Base-by-base conservation (phyloP, 1,140 invertebrate species). In the Schlechtendalia chinensis region DNA sequence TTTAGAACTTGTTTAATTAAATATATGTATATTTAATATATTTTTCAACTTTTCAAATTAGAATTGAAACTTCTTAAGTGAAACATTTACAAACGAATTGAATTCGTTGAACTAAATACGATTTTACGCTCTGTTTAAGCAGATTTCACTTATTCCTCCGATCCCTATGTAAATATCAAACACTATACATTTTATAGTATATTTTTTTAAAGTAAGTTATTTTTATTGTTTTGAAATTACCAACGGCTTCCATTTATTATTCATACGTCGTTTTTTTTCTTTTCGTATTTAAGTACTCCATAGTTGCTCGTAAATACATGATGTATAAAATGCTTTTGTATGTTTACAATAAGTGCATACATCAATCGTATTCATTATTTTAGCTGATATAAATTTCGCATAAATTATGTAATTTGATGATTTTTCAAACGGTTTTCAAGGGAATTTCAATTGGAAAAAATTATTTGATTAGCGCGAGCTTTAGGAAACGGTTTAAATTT, bases 1-100 rank as follows among this genome's bases (percentile, higher is more conserved):
- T 39, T 39, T 45, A 39, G 39, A 67, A 67, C 29, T 67, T 39
- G 32, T 45, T 67, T 67, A 67, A 67, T 67, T 67, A 67, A 67
- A 67, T 63, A n/a, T 17, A 16, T 63, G 29, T 32, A 63, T n/a
- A n/a, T 54, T 19, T 19, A 54, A 16, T 54, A 14, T 5, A 67
- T 22, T 39, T 67, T 19, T 17, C 22, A 67, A 67, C 63, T 47
- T 69, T 69, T 50, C 3, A 50, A 69, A 50, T 24, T 50, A 50
- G 22, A 50, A 69, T 69, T 50, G 50, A 47, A 69, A 47, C 45
- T 69, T 12, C 22, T 47, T 17, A 69, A 69, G 8, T 50, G 22
- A 59, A 69, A 69, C 50, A 50, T 69, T 47, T 50, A 24, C 22
- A 50, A 27, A 24, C n/a, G 24, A 69, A 24, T 69, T 69, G 22